These are phyloP conservation scores for Chymomyza amoena DNA, from an alignment of 2,888 invertebrate species.

Conservation along the genomic window DNA sequence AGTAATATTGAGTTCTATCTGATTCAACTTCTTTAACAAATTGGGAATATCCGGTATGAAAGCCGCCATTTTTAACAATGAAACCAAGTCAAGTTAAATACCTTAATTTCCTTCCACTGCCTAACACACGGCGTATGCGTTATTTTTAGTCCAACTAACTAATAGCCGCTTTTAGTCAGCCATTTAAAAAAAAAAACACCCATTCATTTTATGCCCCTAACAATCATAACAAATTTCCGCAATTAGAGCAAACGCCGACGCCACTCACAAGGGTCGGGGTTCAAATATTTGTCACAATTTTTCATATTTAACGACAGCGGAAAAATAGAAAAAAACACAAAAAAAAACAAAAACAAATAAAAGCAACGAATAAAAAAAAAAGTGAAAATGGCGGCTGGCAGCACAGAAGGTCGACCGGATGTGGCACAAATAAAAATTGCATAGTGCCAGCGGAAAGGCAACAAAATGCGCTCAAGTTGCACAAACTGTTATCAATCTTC, in stretches of 20 bases:
- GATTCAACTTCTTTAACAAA: too few species aligned
- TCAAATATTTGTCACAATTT: constrained; percentile 66
- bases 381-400: constrained; percentile 6
- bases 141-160: background rate
- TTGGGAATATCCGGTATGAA: too few species aligned
- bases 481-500: constrained; percentile 71
- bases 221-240: constrained; percentile 64
- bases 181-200: constrained; percentile 5
- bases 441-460: constrained; percentile 33
- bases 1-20: too few species aligned
- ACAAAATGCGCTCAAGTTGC: constrained; percentile 50
- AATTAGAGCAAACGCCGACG: constrained; percentile 48
- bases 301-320: constrained; percentile 66
- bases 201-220: constrained; percentile 44
- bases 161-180: background rate
- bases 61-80: background rate
- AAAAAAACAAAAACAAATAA: background rate
- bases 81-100: background rate
- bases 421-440: constrained; percentile 62
- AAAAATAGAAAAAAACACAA: background rate
- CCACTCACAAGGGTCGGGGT: constrained; percentile 20
- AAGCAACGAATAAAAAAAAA: background rate
- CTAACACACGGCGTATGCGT: background rate
- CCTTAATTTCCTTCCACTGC: background rate
- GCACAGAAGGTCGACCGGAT: constrained; percentile 42